Evolutionary conservation across 2,113 vertebrate species (phyloP).

Genomic region (Paramisgurnus dabryanus): DNA sequence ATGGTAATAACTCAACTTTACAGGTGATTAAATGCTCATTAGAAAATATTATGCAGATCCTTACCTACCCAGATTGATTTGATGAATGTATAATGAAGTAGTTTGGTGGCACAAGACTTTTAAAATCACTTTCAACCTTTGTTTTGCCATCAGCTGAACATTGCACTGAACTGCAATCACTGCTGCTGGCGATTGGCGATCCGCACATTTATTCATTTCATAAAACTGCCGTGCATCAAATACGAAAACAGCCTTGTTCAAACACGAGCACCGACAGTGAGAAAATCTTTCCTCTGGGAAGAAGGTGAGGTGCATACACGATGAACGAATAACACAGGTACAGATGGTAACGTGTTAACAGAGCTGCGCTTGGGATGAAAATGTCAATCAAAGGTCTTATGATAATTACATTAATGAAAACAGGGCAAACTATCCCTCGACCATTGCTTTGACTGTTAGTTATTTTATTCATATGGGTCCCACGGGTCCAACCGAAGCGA

Average conservation of each 20-base stretch:
- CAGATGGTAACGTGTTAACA: too few species aligned
- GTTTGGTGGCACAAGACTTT: slow-evolving; percentile 14
- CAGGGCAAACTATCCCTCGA: too few species aligned
- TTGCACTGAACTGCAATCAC: neutral
- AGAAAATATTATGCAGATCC: slow-evolving; percentile 44
- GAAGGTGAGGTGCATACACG: neutral
- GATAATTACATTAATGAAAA: neutral
- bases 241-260: neutral
- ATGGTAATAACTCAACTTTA: slow-evolving; percentile 54
- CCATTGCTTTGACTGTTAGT: neutral
- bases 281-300: neutral
- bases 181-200: neutral
- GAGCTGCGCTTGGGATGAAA: too few species aligned
- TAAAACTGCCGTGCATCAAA: neutral
- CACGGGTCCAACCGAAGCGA: neutral
- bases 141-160: neutral
- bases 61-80: slow-evolving; percentile 34
- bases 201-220: neutral
- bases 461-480: neutral
- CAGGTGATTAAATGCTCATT: slow-evolving; percentile 51
- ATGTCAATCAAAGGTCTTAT: too few species aligned
- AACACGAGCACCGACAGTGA: neutral
- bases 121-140: slow-evolving; percentile 18
- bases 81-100: slow-evolving; percentile 50
- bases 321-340: neutral